Evolutionary conservation across 2,888 invertebrate species (phyloP), one percentile per base, ranked within the genome.

Genomic region (Pristionchus exspectatus): DNA sequence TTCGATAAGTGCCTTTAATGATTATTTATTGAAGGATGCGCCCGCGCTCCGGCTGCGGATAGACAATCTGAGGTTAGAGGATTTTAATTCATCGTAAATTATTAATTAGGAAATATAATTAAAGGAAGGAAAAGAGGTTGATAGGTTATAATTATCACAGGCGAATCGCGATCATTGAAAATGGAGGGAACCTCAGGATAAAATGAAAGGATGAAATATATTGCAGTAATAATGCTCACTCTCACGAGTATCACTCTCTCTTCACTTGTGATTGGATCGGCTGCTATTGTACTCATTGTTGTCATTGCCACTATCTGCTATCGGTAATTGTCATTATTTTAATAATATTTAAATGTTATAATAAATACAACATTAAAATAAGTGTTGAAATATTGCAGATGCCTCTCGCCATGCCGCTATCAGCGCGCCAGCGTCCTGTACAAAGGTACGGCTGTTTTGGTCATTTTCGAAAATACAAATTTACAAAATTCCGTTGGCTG

Each of bases 21-120:
- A 9, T 38, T 18, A 33, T 5, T 74, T 30, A 1, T 44, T 77
- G n/a, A n/a, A 77, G 77, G 30, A 77, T 77, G 77, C 77, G 77
- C 7, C 77, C 77, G 18, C 77, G 77, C 24, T 77, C 77, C 44
- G 77, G 77, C 77, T 77, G 77, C 44, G 77, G 77, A 18, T 77
- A 77, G 44, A 44, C 77, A 24, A 16, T 24, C 50, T 72, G 18
- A 72, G 72, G 72, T 72, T 4, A 2, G 69, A 27, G 5, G 44
- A 69, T 5, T 10, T 24, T 30, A 4, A 18, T 24, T 59, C 2
- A 59, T 59, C 5, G 21, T 24, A 0, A 14, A 24, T 59, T 59
- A 59, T 59, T 18, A 3, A 59, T 59, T 59, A 9, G 59, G 9
- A 44, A 44, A 44, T 44, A 44, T 44, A 44, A 44, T 5, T 44